Evolutionary conservation across 2,797 vertebrate species (phyloP), one percentile per base, ranked within the genome.

Genomic region (Fundulus diaphanus): DNA sequence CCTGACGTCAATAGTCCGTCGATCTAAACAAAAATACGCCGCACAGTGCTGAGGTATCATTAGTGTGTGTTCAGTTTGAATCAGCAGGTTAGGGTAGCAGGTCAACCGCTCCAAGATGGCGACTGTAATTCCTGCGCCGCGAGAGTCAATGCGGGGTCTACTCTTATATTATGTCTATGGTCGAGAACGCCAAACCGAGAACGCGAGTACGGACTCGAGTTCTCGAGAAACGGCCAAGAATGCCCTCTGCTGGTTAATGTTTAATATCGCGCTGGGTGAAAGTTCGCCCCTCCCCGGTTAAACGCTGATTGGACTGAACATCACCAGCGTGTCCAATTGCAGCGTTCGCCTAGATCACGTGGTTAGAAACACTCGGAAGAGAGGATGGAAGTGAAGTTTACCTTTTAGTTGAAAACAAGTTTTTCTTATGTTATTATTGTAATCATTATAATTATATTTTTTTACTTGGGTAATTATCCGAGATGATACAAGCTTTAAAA

Each of bases 401-500:
- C 0, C 2, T 5, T 1, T 2, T 11, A 40, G n/a, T 3, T 1
- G 1, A 5, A 2, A 31, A 3, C 1, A 5, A 9, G 18, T 29
- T 29, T 70, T 2, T 11, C 22, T 68, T 37, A 0, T 24, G 15
- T 24, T 7, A 8, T 22, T 18, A 2, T n/a, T 73, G 40, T 68
- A 29, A 2, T n/a, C n/a, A 31, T 37, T 5, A 1, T 1, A 1
- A 24, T 63, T 65, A n/a, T 12, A 35, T 27, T 7, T 3, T 0
- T 48, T 29, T 2, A 5, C 3, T 13, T 7, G 40, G 40, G 5
- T 0, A 42, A 5, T 70, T 61, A 1, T 65, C 33, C 4, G 77
- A 16, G 24, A 93, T 94, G 90, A 85, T 95, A 5, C 86, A 87
- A 35, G 78, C 85, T 46, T 57, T 95, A 65, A 94, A 89, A 86